These are phyloP conservation scores for Lycophotia porphyrea DNA, from an alignment of 2,888 invertebrate genomes.

Conservation along the genomic window DNA sequence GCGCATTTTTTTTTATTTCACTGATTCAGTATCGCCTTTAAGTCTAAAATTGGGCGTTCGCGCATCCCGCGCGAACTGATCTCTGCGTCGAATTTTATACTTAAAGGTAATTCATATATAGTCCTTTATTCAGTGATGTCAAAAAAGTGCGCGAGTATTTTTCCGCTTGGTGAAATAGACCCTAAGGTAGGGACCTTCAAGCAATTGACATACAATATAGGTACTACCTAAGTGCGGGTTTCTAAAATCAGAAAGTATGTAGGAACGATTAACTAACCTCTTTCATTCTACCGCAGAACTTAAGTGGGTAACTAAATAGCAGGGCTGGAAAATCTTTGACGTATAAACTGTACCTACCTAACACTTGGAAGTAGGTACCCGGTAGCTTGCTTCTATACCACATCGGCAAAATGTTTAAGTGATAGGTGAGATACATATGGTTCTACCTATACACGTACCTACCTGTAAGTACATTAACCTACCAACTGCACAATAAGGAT, in stretches of 20 bases:
- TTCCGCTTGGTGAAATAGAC: not conserved
- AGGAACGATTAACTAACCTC: not conserved
- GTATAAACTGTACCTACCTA: not conserved
- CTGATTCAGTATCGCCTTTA: not conserved
- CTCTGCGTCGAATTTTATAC: too few relatives aligned
- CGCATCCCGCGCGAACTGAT: too few relatives aligned
- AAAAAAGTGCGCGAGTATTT: not conserved
- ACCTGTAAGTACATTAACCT: not conserved
- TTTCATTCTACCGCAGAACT: not conserved
- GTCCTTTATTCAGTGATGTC: not conserved
- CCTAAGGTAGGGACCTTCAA: not conserved
- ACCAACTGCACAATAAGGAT: not conserved
- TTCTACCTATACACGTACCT: too few relatives aligned
- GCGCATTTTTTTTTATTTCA: not conserved
- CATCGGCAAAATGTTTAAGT: not conserved
- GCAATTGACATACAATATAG: not conserved
- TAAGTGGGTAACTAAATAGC: not conserved
- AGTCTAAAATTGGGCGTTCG: too few relatives aligned
- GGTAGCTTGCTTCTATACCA: not conserved
- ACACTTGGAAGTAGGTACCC: not conserved
- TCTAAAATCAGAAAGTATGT: too few relatives aligned
- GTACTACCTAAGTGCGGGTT: too few relatives aligned
- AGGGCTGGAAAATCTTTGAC: not conserved
- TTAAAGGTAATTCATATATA: too few relatives aligned
- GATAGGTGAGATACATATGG: not conserved